phyloP scores from a whole-genome alignment of 2,113 vertebrate genomes.

The Egretta garzetta region DNA sequence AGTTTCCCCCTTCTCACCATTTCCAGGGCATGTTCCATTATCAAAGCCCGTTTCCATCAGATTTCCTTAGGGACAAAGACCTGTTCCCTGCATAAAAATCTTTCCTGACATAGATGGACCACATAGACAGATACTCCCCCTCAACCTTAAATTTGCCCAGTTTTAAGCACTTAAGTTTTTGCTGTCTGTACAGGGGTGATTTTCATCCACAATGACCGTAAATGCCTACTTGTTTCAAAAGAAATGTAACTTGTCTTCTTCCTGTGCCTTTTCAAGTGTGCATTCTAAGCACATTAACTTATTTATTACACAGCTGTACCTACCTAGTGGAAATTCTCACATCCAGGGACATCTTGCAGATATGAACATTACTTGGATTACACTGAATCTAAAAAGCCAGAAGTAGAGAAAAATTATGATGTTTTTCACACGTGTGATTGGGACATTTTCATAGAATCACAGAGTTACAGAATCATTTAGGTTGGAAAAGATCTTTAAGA shows the following conservation, averaged over 20 bases:
- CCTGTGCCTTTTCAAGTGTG: background rate
- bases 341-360: background rate
- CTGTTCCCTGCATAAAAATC: background rate
- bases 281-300: background rate
- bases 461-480: too few relatives aligned
- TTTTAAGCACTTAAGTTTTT: background rate
- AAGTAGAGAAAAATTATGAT: background rate
- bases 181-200: background rate
- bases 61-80: background rate
- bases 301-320: background rate
- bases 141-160: background rate
- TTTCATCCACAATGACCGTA: background rate
- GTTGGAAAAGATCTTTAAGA: too few relatives aligned
- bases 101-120: background rate
- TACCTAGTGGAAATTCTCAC: background rate
- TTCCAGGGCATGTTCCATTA: background rate
- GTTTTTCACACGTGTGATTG: background rate
- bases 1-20: background rate
- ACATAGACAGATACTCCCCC: background rate
- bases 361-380: background rate
- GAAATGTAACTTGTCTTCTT: conserved; percentile 11
- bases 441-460: background rate
- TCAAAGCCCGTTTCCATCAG: background rate
- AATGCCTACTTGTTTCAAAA: conserved; percentile 35
- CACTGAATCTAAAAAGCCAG: background rate